phyloP scores from a whole-genome alignment of 1,140 invertebrate species.

The Vanessa tameamea region DNA sequence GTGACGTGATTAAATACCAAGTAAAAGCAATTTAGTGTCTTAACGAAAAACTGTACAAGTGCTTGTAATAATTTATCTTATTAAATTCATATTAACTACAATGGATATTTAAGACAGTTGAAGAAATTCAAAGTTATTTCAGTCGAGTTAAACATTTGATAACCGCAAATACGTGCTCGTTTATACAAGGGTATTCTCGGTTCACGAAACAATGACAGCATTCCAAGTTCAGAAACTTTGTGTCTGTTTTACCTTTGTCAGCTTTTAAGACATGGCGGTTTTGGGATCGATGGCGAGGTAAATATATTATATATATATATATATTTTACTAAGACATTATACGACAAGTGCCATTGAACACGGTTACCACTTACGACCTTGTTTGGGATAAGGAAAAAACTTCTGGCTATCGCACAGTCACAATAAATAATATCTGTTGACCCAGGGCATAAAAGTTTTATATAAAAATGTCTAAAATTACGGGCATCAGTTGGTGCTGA shows the following conservation, averaged over 20 bases:
- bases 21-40: no score
- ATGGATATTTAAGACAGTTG: neutral
- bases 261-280: conserved; percentile 23
- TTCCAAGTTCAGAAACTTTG: conserved; percentile 31
- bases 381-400: no score
- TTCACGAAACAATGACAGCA: conserved; percentile 26
- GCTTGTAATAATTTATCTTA: neutral
- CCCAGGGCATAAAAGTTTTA: no score
- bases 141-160: conserved; percentile 22
- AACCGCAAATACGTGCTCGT: conserved; percentile 30
- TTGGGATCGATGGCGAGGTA: conserved; percentile 4
- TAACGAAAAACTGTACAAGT: neutral
- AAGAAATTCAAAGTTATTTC: conserved; percentile 8
- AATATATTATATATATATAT: conserved; percentile 2
- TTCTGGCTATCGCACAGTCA: no score
- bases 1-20: no score
- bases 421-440: no score
- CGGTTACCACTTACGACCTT: no score
- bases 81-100: neutral
- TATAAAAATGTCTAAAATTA: no score
- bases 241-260: conserved; percentile 33
- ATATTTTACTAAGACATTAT: neutral
- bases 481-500: no score
- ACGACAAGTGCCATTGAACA: neutral
- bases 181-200: conserved; percentile 30